These are phyloP conservation scores for Vanessa tameamea DNA, from an alignment of 1,140 invertebrate genomes.

Conservation along the genomic window DNA sequence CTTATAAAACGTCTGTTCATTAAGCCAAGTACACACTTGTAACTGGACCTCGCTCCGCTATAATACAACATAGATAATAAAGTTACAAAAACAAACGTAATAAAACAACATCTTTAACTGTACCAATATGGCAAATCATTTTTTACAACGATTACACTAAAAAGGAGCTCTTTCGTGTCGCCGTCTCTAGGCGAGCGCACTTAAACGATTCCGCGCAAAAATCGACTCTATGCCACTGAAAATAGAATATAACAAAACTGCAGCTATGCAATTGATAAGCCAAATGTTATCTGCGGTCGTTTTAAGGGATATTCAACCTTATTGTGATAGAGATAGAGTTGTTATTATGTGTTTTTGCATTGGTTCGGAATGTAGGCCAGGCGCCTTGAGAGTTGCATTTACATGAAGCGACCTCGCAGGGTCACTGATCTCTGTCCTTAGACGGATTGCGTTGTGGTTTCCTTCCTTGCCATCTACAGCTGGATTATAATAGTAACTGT, in stretches of 20 bases:
- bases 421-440: conserved; percentile 55
- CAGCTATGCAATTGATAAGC: conserved; percentile 36
- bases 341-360: conserved; percentile 6
- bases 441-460: conserved; percentile 51
- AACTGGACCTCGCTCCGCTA: conserved; percentile 4
- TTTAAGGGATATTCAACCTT: conserved; percentile 28
- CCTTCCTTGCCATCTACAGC: conserved; percentile 53
- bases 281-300: conserved; percentile 15
- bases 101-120: conserved; percentile 11
- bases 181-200: conserved; percentile 39
- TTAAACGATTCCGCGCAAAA: conserved; percentile 26
- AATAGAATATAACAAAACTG: conserved; percentile 36
- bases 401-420: conserved; percentile 51
- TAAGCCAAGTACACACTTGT: background rate
- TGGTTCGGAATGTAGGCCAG: conserved; percentile 46
- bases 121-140: conserved; percentile 47
- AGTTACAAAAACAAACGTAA: conserved; percentile 11
- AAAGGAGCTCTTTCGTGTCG: conserved; percentile 50
- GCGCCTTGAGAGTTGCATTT: conserved; percentile 57
- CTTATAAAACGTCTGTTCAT: background rate
- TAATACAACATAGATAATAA: conserved; percentile 2
- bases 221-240: conserved; percentile 29
- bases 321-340: conserved; percentile 7
- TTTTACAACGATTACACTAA: conserved; percentile 51
- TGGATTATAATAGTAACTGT: conserved; percentile 16